phyloP scores from a whole-genome alignment of 2,797 vertebrate species.

The Fratercula arctica region DNA sequence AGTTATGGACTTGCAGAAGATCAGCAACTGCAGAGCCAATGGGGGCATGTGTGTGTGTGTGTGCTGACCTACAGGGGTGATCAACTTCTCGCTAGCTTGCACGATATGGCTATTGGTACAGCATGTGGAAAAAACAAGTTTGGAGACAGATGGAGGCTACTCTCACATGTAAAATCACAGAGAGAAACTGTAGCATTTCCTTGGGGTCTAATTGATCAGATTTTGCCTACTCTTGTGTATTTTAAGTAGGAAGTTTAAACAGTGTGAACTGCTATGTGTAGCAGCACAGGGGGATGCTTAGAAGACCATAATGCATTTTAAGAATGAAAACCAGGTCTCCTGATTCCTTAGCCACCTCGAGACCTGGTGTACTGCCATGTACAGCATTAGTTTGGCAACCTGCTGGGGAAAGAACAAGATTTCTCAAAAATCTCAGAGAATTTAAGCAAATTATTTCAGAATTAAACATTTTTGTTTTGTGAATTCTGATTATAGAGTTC shows the following conservation, averaged over 20 bases:
- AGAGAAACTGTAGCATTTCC: neutral
- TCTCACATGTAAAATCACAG: neutral
- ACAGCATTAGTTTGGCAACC: neutral
- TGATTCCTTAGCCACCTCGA: neutral
- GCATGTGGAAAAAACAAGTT: neutral
- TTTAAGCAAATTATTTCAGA: neutral
- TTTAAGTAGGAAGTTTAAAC: neutral
- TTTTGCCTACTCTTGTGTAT: neutral
- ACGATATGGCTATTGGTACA: neutral
- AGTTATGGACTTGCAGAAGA: neutral
- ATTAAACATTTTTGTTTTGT: neutral
- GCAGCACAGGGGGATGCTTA: neutral
- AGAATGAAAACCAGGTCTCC: neutral
- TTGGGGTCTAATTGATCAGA: neutral
- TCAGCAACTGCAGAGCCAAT: neutral
- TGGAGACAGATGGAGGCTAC: neutral
- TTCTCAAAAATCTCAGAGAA: neutral
- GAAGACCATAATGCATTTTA: neutral
- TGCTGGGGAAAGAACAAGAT: neutral
- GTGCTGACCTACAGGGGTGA: neutral
- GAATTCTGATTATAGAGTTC: neutral
- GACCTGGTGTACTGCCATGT: neutral
- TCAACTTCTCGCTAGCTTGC: neutral
- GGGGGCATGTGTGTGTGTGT: no score
- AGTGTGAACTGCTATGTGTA: neutral